A percentile compares a stretch with the other conserved stretches of the same genome.
Conservation (phyloP, 2,797 vertebrate species). For the Borostomias antarcticus region DNA sequence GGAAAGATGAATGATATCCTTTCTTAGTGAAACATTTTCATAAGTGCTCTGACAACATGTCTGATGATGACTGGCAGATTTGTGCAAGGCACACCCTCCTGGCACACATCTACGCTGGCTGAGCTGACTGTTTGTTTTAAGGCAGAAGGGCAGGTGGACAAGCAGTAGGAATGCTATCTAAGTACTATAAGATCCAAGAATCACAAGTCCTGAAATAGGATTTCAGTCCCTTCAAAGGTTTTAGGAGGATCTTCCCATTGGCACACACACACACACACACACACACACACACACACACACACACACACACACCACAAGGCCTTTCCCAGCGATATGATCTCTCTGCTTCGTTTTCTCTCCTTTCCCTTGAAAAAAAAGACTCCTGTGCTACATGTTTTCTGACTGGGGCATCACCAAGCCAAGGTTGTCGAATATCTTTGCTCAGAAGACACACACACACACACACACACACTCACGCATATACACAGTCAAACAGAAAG, state of each 20-base stretch:
- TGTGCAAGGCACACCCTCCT: constrained; percentile 6
- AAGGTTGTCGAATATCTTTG: constrained; percentile 6
- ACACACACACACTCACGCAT: not conserved
- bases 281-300: too few relatives aligned
- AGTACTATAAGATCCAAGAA: constrained; percentile 36
- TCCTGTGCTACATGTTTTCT: constrained; percentile 14
- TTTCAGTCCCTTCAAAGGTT: constrained; percentile 38
- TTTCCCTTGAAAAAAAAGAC: constrained; percentile 20
- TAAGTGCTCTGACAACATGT: not conserved
- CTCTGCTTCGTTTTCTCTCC: constrained; percentile 24
- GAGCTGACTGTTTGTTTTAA: constrained; percentile 37
- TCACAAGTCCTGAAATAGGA: constrained; percentile 39
- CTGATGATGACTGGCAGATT: not conserved
- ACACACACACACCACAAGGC: constrained; percentile 45
- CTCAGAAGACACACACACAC: constrained; percentile 12
- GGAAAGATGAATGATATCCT: constrained; percentile 1
- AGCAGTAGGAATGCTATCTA: constrained; percentile 25
- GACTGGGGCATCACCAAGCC: constrained; percentile 9
- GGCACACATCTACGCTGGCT: constrained; percentile 16
- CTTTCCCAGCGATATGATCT: constrained; percentile 35
- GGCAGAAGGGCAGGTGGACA: constrained; percentile 5
- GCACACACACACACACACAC: too few relatives aligned
- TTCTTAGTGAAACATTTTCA: constrained; percentile 4
- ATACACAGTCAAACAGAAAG: not conserved
- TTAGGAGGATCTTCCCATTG: constrained; percentile 47